Base-by-base conservation (phyloP, 30 jellyfish, hydroid and myxozoan species). In the Pseudorhiza aurosa region DNA sequence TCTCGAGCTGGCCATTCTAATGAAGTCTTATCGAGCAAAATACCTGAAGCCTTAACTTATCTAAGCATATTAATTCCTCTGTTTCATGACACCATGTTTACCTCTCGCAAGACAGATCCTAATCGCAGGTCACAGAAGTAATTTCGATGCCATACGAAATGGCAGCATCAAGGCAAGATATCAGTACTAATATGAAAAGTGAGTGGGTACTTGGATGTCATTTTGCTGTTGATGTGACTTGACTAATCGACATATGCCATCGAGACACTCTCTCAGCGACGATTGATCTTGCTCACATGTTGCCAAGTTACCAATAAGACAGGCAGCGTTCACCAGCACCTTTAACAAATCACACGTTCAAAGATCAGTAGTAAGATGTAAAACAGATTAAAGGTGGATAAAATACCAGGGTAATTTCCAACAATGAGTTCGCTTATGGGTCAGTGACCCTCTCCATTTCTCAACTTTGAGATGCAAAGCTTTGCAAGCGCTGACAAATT, bases 231-330 rank as follows among this genome's bases (percentile, higher is more conserved):
- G 71, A 60, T 77, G 79, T 11, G 85, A 42, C 47, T 30, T 68
- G 11, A 76, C 58, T 30, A 87, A 44, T 36, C 75, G 65, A 56
- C 93, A 77, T 0, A 87, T 44, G 0, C 69, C 91, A 49, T 87
- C 93, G 37, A 87, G 55, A 49, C 96, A 87, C 28, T 87, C 96
- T 6, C 93, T 93, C 58, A 87, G 53, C 1, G 85, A 78, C 6
- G 96, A 65, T 43, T 87, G 96, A 37, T 87, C 96, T 46, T 87
- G 87, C 69, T 87, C 93, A 45, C 96, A 60, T 21, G 87, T 72
- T 40, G 96, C 91, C 12, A 87, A 57, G 77, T 87, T 87, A 0
- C 96, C 96, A 36, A 87, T 58, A 27, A 87, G 67, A 43, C 96
- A 87, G 10, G 85, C 74, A 0, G 90, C 96, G 50, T 87, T 87